Percentiles rank a stretch among this genome's conserved stretches.
phyloP scores from a whole-genome alignment of 2,113 vertebrate species.

The Microtus richardsoni region DNA sequence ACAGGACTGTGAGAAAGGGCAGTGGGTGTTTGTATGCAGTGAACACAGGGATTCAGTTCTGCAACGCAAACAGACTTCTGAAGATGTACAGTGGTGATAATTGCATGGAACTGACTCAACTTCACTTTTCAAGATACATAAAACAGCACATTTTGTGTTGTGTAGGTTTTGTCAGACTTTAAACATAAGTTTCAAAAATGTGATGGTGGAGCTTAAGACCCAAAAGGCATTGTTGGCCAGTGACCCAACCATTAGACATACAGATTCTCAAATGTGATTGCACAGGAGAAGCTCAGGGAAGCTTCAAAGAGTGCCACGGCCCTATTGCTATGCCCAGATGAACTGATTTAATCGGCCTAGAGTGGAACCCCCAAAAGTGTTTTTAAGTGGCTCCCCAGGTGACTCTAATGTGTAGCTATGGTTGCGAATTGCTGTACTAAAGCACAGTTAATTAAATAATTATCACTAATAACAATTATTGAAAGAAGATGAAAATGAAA shows the following conservation, averaged over 20 bases:
- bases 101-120: background rate
- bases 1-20: background rate
- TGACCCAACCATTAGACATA: background rate
- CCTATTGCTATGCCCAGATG: conserved; percentile 23
- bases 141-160: background rate
- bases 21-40: background rate
- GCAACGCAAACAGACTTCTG: background rate
- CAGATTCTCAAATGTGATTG: background rate
- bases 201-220: background rate
- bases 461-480: conserved; percentile 68
- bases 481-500: conserved; percentile 72
- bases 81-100: background rate
- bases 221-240: background rate
- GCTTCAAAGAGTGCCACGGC: background rate
- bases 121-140: background rate
- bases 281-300: background rate
- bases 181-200: background rate
- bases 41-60: background rate
- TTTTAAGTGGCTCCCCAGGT: conserved; percentile 71
- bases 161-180: background rate
- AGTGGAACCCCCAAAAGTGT: conserved; percentile 49
- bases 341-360: conserved; percentile 57
- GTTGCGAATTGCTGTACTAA: conserved; percentile 61
- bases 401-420: conserved; percentile 62
- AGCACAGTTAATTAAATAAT: conserved; percentile 76